A percentile compares a stretch with the other conserved stretches of the same genome.
These are phyloP conservation scores for Chaenocephalus aceratus DNA, from an alignment of 2,113 vertebrate genomes.

Conservation along the genomic window DNA sequence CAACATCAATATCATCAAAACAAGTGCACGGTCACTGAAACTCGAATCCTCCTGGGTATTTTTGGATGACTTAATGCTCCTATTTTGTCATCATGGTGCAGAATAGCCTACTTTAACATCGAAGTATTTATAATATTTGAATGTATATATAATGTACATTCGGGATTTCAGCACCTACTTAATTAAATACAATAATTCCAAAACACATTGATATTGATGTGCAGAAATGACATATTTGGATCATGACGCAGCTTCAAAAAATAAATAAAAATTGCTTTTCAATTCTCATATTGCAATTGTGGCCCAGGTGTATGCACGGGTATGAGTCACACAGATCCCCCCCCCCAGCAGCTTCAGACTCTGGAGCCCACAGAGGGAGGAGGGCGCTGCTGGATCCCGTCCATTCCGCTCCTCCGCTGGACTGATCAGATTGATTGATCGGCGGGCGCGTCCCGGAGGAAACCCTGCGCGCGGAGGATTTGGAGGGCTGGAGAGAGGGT, in stretches of 20 bases:
- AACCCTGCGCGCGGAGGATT: conserved; percentile 18
- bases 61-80: neutral
- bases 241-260: conserved; percentile 16
- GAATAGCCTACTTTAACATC: too few species aligned
- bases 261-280: neutral
- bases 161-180: neutral
- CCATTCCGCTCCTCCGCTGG: conserved; percentile 24
- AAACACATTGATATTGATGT: neutral
- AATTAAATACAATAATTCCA: neutral
- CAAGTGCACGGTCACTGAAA: neutral
- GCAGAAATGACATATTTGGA: neutral
- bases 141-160: neutral
- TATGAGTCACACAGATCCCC: conserved; percentile 57
- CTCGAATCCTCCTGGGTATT: neutral
- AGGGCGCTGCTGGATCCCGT: conserved; percentile 51
- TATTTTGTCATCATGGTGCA: neutral
- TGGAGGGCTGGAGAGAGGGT: neutral
- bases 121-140: neutral
- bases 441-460: conserved; percentile 60
- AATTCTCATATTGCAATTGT: neutral
- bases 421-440: conserved; percentile 67
- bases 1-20: conserved; percentile 3
- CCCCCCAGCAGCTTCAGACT: conserved; percentile 29
- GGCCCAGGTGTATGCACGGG: conserved; percentile 24
- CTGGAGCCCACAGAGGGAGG: conserved; percentile 49